A percentile compares a stretch with the other conserved stretches of the same genome.
Evolutionary conservation across 2,113 vertebrate species (phyloP).

Genomic region (Ia io): DNA sequence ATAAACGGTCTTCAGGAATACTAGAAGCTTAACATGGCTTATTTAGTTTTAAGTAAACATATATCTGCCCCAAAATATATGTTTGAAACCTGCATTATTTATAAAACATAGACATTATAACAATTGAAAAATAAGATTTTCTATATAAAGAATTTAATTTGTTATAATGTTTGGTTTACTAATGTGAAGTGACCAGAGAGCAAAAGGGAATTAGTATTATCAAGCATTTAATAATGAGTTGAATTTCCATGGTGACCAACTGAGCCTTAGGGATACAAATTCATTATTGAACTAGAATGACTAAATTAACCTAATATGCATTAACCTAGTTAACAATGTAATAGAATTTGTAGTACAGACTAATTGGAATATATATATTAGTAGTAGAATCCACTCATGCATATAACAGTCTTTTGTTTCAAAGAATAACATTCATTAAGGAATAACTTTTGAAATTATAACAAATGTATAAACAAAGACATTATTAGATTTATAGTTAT

Average conservation of each 20-base stretch:
- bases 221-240: constrained; percentile 30
- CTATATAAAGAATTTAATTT: background rate
- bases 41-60: background rate
- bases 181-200: background rate
- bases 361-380: background rate
- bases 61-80: background rate
- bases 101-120: background rate
- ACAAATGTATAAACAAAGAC: background rate
- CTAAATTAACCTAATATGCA: constrained; percentile 20
- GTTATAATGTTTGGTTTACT: background rate
- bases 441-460: background rate
- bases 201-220: background rate
- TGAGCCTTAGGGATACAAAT: constrained; percentile 37
- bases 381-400: background rate
- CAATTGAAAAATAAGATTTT: background rate
- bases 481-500: background rate
- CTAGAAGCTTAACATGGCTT: background rate
- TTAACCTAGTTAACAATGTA: constrained; percentile 8
- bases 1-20: background rate
- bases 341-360: constrained; percentile 1
- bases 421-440: background rate
- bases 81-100: background rate
- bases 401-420: background rate
- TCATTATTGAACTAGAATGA: constrained; percentile 33
- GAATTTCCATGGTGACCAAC: constrained; percentile 44